phyloP scores from a whole-genome alignment of 2,888 invertebrate species.

The Lymantria monacha region DNA sequence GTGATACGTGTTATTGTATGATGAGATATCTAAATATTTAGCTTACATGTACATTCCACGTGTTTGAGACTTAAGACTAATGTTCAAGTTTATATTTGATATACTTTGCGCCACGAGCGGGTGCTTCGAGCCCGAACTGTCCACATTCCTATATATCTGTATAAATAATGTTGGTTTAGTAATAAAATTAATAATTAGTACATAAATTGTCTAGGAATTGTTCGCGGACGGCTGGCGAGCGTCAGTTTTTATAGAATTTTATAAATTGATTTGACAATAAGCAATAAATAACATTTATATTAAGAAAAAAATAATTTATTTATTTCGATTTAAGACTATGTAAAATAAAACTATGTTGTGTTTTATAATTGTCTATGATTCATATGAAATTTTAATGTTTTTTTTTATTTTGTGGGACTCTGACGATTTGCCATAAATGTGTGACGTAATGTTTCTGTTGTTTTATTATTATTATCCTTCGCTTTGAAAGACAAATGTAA shows the following conservation, averaged over 20 bases:
- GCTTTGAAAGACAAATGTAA: conserved; percentile 44
- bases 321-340: conserved; percentile 79
- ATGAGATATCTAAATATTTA: conserved; percentile 40
- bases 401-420: conserved; percentile 62
- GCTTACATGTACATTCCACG: conserved; percentile 45
- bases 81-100: conserved; percentile 1
- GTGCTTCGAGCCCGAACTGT: conserved; percentile 25
- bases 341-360: conserved; percentile 78
- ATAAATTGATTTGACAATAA: conserved; percentile 76
- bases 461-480: conserved; percentile 54
- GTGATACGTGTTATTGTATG: conserved; percentile 50
- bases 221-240: conserved; percentile 34
- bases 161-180: conserved; percentile 49
- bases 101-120: not conserved
- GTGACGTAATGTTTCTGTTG: conserved; percentile 77
- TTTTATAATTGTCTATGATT: conserved; percentile 74
- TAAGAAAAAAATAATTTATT: conserved; percentile 71
- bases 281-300: conserved; percentile 58
- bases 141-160: conserved; percentile 45
- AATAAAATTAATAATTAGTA: conserved; percentile 52
- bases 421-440: conserved; percentile 76
- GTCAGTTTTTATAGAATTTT: conserved; percentile 48
- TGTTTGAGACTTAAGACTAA: conserved; percentile 32
- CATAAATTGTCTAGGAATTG: conserved; percentile 63
- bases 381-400: conserved; percentile 52